Evolutionary conservation across 1,140 invertebrate species (phyloP), one percentile per base, ranked within the genome.

Genomic region (Stegodyphus mimosarum): DNA sequence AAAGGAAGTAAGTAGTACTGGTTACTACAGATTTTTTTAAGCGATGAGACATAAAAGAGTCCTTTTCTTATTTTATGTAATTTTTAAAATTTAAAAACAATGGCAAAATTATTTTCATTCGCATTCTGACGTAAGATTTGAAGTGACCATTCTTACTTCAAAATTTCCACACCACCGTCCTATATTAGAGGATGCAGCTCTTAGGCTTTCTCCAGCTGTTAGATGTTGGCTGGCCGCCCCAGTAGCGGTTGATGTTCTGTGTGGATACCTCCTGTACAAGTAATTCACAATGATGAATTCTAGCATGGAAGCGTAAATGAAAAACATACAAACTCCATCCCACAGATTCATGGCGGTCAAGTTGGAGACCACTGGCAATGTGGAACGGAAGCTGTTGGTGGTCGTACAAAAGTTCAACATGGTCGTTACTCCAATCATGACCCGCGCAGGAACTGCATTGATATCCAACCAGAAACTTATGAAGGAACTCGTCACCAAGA

Each of bases 321-420:
- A 98, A 91, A 96, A 97, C 96, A 97, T 98, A 89, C 96, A 97
- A 18, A 97, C 96, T 77, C 96, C 96, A 89, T 97, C 96, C 96
- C 96, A 97, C 11, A 97, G 95, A 91, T 98, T 98, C 96, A 98
- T 97, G 11, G 96, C 96, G 75, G 95, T 97, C 88, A 98, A 90
- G 91, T 97, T 97, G 13, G 96, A 97, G 72, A 97, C 96, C 72
- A 97, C 96, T 6, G 96, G 96, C 89, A 97, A 92, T 69, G 96
- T 97, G 17, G 90, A 90, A 11, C 91, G 90, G 88, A 92, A 92
- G 84, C 88, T 90, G 87, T 90, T 90, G 80, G 90, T 90, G 10
- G 96, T 98, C 88, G 96, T 98, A 94, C 97, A 97, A 93, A 97
- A 97, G 92, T 97, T 97, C 93, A 98, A 94, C 96, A 98, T 98